Evolutionary conservation across 2,797 vertebrate species (phyloP).

Genomic region (Poeciliopsis paucimaculata): DNA sequence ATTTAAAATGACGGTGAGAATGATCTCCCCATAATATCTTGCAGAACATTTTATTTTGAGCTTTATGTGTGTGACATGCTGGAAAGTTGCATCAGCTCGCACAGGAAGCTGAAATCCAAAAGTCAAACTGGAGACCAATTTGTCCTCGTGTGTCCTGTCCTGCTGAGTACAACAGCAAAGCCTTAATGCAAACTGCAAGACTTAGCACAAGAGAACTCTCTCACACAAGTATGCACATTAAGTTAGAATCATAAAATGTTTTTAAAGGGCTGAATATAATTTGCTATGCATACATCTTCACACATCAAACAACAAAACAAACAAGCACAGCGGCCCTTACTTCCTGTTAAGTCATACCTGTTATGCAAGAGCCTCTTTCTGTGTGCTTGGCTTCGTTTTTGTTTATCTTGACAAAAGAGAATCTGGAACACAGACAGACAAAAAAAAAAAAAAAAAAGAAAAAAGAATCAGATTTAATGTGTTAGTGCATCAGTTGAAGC

Average conservation of each 20-base stretch:
- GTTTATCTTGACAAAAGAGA: conserved; percentile 41
- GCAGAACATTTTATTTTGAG: neutral
- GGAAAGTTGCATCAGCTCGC: neutral
- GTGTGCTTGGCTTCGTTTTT: conserved; percentile 36
- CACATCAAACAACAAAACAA: conserved; percentile 12
- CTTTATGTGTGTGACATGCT: neutral
- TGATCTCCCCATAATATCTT: neutral
- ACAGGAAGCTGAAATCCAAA: conserved; percentile 13
- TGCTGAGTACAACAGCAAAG: conserved; percentile 34
- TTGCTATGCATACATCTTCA: neutral
- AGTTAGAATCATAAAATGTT: neutral
- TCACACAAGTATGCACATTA: neutral
- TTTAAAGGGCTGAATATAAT: neutral
- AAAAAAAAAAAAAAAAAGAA: conserved; percentile 13
- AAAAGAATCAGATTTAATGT: conserved; percentile 23
- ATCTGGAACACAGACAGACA: conserved; percentile 25
- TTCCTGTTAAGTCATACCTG: conserved; percentile 75
- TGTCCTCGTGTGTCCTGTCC: conserved; percentile 22
- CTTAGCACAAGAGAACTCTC: neutral
- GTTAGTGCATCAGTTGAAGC: neutral
- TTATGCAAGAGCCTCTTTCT: conserved; percentile 63
- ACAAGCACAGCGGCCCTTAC: conserved; percentile 38
- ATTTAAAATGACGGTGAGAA: neutral
- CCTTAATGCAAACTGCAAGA: conserved; percentile 33
- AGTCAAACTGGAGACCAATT: conserved; percentile 31